Percentiles rank a stretch among this genome's conserved stretches.
Conservation (phyloP, 2,797 vertebrate genomes). For the Rhyacichthys aspro region DNA sequence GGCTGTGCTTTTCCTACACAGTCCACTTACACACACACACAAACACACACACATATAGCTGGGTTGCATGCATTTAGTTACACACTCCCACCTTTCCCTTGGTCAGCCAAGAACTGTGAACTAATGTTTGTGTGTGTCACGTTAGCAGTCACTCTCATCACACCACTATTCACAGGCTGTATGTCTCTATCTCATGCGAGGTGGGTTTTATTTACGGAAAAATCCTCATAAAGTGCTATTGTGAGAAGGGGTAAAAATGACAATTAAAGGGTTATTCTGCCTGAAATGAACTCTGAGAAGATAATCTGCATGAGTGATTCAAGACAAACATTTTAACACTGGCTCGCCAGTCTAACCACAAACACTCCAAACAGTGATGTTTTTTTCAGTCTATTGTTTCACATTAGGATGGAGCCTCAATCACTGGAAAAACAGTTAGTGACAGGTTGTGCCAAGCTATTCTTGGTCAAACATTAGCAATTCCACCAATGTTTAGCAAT, state of each 20-base stretch:
- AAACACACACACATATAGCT: slow-evolving; percentile 18
- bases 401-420: slow-evolving; percentile 27
- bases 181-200: slow-evolving; percentile 42
- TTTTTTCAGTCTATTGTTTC: slow-evolving; percentile 48
- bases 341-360: slow-evolving; percentile 46
- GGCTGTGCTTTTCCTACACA: slow-evolving; percentile 23
- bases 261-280: slow-evolving; percentile 61
- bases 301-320: slow-evolving; percentile 56
- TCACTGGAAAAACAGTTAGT: slow-evolving; percentile 58
- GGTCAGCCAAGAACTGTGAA: slow-evolving; percentile 40
- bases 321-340: slow-evolving; percentile 53
- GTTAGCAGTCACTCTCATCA: slow-evolving; percentile 61
- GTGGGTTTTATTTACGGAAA: slow-evolving; percentile 65
- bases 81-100: slow-evolving; percentile 38
- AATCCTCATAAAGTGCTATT: slow-evolving; percentile 68
- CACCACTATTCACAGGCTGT: slow-evolving; percentile 46
- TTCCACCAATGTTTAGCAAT: slow-evolving; percentile 31
- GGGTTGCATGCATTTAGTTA: slow-evolving; percentile 24
- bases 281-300: slow-evolving; percentile 53
- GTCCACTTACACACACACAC: slow-evolving; percentile 10
- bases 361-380: slow-evolving; percentile 42
- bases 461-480: slow-evolving; percentile 23
- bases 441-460: slow-evolving; percentile 27
- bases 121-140: slow-evolving; percentile 23
- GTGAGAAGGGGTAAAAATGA: slow-evolving; percentile 61